Evolutionary conservation across 2,797 vertebrate species (phyloP).

Genomic region (Oreochromis mossambicus): DNA sequence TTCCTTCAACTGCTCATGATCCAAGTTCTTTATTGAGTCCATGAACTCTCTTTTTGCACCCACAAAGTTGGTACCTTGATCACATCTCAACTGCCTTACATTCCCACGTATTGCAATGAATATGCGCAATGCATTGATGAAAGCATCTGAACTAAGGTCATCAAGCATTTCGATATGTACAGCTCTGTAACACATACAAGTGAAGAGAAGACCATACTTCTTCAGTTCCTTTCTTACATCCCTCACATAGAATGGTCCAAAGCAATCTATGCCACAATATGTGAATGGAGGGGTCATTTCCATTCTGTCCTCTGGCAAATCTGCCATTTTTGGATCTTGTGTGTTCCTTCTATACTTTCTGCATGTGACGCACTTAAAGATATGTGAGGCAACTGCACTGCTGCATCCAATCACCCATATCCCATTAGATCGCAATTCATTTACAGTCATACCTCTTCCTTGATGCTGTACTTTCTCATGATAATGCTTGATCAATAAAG

Average conservation of each 20-base stretch:
- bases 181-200: neutral
- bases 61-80: too few species aligned
- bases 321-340: neutral
- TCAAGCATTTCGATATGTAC: neutral
- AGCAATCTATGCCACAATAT: neutral
- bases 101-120: too few species aligned
- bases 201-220: neutral
- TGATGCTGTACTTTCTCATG: neutral
- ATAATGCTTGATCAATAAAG: neutral
- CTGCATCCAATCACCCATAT: neutral
- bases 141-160: too few species aligned
- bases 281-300: neutral
- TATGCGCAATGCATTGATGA: too few species aligned
- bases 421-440: neutral
- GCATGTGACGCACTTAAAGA: neutral
- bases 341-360: neutral
- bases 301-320: neutral
- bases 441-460: neutral
- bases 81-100: too few species aligned
- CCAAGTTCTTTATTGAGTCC: too few species aligned
- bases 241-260: rapidly evolving
- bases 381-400: neutral
- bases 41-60: too few species aligned
- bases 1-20: rapidly evolving
- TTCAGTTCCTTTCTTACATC: neutral